phyloP scores from a whole-genome alignment of 2,888 invertebrate species.

The Cheiracanthium punctorium region DNA sequence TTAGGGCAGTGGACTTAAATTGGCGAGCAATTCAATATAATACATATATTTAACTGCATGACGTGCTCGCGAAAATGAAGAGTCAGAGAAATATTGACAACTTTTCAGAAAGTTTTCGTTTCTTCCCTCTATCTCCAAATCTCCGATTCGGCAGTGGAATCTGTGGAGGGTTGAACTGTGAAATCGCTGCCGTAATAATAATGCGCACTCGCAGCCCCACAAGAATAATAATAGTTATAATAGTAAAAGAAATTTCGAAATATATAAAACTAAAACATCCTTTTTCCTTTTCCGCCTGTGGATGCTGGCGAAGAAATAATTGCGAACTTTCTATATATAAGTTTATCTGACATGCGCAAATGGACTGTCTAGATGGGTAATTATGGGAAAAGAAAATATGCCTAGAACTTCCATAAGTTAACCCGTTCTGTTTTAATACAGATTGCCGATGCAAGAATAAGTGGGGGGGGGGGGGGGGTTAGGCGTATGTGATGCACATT shows the following conservation, averaged over 20 bases:
- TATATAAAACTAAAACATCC: constrained; percentile 9
- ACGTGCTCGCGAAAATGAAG: not conserved
- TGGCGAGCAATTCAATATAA: constrained; percentile 10
- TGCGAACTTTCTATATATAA: constrained; percentile 17
- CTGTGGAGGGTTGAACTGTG: not conserved
- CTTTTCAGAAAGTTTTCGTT: not conserved
- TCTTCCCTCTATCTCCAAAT: not conserved
- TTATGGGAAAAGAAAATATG: constrained; percentile 38
- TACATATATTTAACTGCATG: not conserved
- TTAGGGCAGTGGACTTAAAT: constrained; percentile 15
- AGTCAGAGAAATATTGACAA: constrained; percentile 1
- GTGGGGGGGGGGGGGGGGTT: constrained; percentile 19
- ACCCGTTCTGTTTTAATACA: constrained; percentile 47
- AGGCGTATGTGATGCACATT: constrained; percentile 45
- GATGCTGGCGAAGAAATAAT: not conserved
- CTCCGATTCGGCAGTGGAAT: not conserved
- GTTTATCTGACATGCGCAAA: constrained; percentile 38
- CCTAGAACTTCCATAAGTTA: constrained; percentile 1
- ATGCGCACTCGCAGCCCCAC: not conserved
- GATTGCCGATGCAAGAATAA: constrained; percentile 43
- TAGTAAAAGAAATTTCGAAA: too few relatives aligned
- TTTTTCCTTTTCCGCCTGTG: not conserved
- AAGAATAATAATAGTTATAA: too few relatives aligned
- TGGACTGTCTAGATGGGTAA: constrained; percentile 26
- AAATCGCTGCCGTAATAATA: constrained; percentile 11